Percentiles rank a stretch among this genome's conserved stretches.
phyloP scores from a whole-genome alignment of 1,140 invertebrate species.

The Agraylea sexmaculata region DNA sequence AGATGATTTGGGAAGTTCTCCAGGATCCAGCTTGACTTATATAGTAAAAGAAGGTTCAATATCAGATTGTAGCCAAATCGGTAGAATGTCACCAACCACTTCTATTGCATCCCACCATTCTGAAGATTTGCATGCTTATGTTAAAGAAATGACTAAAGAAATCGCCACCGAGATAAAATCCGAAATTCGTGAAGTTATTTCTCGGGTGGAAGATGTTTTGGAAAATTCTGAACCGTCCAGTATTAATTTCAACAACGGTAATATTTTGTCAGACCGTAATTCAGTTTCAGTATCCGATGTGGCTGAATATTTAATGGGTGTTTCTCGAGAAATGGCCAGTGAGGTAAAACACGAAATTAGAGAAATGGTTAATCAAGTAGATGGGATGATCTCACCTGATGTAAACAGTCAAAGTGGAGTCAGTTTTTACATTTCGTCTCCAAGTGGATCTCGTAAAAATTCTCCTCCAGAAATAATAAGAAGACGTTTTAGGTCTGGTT shows the following conservation, averaged over 20 bases:
- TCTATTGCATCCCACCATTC: constrained; percentile 44
- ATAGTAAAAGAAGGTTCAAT: constrained; percentile 33
- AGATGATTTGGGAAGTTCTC: constrained; percentile 43
- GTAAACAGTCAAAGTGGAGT: constrained; percentile 16
- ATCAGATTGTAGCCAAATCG: constrained; percentile 43
- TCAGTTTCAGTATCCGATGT: constrained; percentile 60
- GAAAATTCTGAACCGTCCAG: constrained; percentile 48
- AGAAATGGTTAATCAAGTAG: constrained; percentile 57
- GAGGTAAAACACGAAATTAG: constrained; percentile 66
- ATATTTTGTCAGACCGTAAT: constrained; percentile 33
- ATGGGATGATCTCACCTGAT: constrained; percentile 53
- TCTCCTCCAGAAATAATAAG: constrained; percentile 32
- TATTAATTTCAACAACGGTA: constrained; percentile 29
- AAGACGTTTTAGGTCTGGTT: constrained; percentile 33
- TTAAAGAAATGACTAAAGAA: constrained; percentile 64
- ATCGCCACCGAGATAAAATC: constrained; percentile 70
- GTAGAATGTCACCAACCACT: constrained; percentile 47
- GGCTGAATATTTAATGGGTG: constrained; percentile 61
- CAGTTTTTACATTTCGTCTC: constrained; percentile 20
- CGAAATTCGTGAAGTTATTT: constrained; percentile 66
- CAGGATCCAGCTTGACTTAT: constrained; percentile 38
- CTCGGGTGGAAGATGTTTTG: constrained; percentile 61
- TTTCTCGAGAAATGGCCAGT: constrained; percentile 64
- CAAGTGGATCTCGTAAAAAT: constrained; percentile 27
- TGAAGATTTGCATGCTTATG: constrained; percentile 57